phyloP scores from a whole-genome alignment of 2,797 vertebrate genomes.

The Sebastolobus altivelis region DNA sequence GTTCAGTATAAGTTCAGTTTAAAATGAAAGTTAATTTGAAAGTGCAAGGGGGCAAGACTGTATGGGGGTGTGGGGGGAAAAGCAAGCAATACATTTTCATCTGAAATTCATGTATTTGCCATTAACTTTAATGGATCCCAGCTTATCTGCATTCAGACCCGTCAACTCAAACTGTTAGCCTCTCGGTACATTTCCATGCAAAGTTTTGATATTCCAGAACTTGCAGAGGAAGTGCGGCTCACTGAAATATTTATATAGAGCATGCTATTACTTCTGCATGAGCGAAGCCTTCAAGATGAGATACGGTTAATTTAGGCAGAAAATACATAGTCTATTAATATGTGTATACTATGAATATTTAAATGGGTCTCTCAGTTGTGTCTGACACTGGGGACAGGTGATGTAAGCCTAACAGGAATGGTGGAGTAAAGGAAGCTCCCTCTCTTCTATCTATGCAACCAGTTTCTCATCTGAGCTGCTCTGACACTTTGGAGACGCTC shows the following conservation, averaged over 20 bases:
- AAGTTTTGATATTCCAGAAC: slow-evolving; percentile 39
- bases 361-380: slow-evolving; percentile 45
- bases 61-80: background rate
- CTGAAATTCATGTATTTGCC: slow-evolving; percentile 31
- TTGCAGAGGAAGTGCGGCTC: slow-evolving; percentile 32
- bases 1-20: slow-evolving; percentile 60
- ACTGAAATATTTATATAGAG: slow-evolving; percentile 74
- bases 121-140: slow-evolving; percentile 39
- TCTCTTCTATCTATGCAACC: background rate
- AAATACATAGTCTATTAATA: slow-evolving; percentile 76
- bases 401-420: slow-evolving; percentile 44
- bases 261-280: slow-evolving; percentile 57
- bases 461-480: slow-evolving; percentile 19
- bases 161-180: slow-evolving; percentile 44
- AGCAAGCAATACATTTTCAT: slow-evolving; percentile 14
- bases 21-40: background rate
- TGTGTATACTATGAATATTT: slow-evolving; percentile 72
- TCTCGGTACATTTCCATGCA: slow-evolving; percentile 42
- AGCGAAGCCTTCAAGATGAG: slow-evolving; percentile 56
- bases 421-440: slow-evolving; percentile 18
- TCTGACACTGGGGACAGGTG: slow-evolving; percentile 60
- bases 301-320: slow-evolving; percentile 69
- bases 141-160: slow-evolving; percentile 50
- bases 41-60: background rate
- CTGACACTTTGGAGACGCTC: slow-evolving; percentile 16